Conservation (phyloP, 2,888 invertebrate genomes). For the Sabatieria punctata region DNA sequence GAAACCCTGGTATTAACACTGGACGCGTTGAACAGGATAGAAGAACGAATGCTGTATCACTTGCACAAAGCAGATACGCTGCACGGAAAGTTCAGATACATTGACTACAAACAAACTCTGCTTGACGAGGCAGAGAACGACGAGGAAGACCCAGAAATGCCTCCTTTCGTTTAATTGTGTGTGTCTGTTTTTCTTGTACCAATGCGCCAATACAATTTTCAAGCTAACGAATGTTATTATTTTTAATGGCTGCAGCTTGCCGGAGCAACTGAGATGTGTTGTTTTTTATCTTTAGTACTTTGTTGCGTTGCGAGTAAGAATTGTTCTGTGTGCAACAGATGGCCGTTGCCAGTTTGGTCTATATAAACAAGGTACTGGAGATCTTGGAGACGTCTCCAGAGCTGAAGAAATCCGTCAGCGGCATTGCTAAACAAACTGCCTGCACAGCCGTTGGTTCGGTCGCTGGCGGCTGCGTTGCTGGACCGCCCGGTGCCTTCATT, state of each 20-base stretch:
- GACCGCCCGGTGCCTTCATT: conserved; percentile 8
- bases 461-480: conserved; percentile 6
- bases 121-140: conserved; percentile 25
- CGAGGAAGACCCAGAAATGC: conserved; percentile 19
- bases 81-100: conserved; percentile 21
- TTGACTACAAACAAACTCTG: conserved; percentile 23
- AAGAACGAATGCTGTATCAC: conserved; percentile 40
- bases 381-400: conserved; percentile 8
- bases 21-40: conserved; percentile 63
- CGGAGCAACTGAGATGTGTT: no score
- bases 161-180: conserved; percentile 5
- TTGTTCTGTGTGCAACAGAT: no score
- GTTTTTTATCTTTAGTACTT: no score
- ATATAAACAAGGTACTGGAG: conserved; percentile 7
- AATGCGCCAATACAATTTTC: no score
- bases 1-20: conserved; percentile 72
- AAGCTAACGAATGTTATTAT: no score
- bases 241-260: no score
- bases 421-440: conserved; percentile 6
- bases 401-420: conserved; percentile 4
- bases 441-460: conserved; percentile 7
- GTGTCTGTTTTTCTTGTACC: no score
- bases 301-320: no score
- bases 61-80: conserved; percentile 15
- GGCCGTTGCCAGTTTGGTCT: conserved; percentile 2